phyloP scores from a whole-genome alignment of 2,888 invertebrate genomes.

The Ametastegia equiseti region DNA sequence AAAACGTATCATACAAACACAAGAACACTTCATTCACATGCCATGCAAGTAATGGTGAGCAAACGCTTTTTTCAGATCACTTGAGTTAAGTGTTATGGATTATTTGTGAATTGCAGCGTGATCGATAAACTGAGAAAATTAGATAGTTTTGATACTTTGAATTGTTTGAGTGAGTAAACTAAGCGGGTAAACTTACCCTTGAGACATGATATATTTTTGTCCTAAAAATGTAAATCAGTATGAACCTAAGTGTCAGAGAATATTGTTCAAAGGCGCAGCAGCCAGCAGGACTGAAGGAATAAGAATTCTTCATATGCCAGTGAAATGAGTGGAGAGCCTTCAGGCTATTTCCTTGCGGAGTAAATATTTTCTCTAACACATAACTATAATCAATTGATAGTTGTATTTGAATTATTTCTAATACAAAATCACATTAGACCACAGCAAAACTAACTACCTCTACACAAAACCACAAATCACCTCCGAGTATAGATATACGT shows the following conservation, averaged over 20 bases:
- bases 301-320: neutral
- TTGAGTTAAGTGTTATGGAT: neutral
- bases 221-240: conserved; percentile 29
- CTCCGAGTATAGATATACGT: neutral
- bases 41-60: conserved; percentile 17
- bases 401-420: conserved; percentile 25
- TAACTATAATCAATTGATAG: neutral
- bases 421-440: conserved; percentile 22
- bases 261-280: neutral
- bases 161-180: conserved; percentile 6
- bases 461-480: conserved; percentile 15
- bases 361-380: conserved; percentile 3
- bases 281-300: neutral
- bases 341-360: neutral
- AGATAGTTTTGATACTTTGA: neutral
- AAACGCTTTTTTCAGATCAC: neutral
- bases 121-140: neutral
- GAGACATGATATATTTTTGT: conserved; percentile 13
- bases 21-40: conserved; percentile 10
- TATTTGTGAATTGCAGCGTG: neutral
- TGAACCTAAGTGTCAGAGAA: neutral
- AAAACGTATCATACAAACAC: neutral
- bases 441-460: conserved; percentile 19
- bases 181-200: conserved; percentile 31
- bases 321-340: conserved; percentile 23